Conservation (phyloP, 2,888 invertebrate genomes). For the Drosophila ochracea region DNA sequence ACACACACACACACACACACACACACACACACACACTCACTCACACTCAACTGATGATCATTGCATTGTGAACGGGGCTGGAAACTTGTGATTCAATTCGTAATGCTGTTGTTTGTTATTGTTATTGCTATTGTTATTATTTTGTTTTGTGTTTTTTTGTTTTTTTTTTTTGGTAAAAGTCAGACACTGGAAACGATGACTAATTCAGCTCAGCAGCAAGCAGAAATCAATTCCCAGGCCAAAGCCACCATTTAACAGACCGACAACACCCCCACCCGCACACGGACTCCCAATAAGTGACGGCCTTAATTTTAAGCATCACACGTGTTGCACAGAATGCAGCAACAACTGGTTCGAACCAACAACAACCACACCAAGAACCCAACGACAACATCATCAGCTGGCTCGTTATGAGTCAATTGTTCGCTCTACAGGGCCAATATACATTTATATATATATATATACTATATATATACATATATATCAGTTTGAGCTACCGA, state of each 20-base stretch:
- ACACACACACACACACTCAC: neutral
- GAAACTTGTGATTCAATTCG: constrained; percentile 41
- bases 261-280: neutral
- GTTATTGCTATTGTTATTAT: constrained; percentile 14
- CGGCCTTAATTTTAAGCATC: neutral
- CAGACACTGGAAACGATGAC: constrained; percentile 40
- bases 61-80: constrained; percentile 24
- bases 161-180: constrained; percentile 21
- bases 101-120: constrained; percentile 12
- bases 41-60: neutral
- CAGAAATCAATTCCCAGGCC: constrained; percentile 63
- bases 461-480: neutral
- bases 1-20: neutral
- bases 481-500: constrained; percentile 22
- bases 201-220: constrained; percentile 48
- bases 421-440: constrained; percentile 41
- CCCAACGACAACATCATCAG: constrained; percentile 47
- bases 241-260: neutral
- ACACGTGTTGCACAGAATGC: constrained; percentile 28
- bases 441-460: neutral
- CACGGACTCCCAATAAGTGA: neutral
- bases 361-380: constrained; percentile 51
- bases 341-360: constrained; percentile 67
- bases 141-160: constrained; percentile 7
- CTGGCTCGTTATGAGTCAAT: constrained; percentile 52